Evolutionary conservation across 2,888 invertebrate genomes (phyloP).

Genomic region (Cantharis rufa): DNA sequence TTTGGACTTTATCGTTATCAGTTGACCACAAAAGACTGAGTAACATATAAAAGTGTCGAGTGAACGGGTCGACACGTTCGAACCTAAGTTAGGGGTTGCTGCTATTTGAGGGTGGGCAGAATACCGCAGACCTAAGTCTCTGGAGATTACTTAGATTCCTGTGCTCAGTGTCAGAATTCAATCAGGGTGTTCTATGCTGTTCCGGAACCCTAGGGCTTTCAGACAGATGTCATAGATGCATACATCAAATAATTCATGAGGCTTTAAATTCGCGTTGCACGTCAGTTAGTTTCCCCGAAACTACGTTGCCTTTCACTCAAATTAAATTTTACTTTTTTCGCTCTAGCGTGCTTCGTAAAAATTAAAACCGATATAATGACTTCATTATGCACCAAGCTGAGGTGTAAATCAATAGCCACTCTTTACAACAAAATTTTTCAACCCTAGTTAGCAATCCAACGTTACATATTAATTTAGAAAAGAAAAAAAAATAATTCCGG

Average conservation of each 20-base stretch:
- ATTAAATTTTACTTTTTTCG: not conserved
- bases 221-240: conserved; percentile 28
- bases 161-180: conserved; percentile 47
- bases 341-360: not conserved
- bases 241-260: conserved; percentile 26
- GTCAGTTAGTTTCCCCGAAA: conserved; percentile 15
- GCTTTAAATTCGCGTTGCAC: conserved; percentile 21
- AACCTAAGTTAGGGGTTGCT: conserved; percentile 22
- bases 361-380: not conserved
- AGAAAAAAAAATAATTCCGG: not conserved
- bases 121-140: conserved; percentile 37
- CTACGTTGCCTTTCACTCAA: conserved; percentile 1
- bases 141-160: conserved; percentile 46
- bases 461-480: not conserved
- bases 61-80: conserved; percentile 19
- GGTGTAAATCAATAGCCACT: not conserved
- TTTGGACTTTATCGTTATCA: conserved; percentile 15
- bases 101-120: conserved; percentile 12
- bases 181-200: conserved; percentile 36
- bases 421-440: not conserved
- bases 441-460: not conserved
- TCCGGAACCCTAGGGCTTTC: conserved; percentile 17
- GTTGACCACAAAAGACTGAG: conserved; percentile 13
- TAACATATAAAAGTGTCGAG: conserved; percentile 12
- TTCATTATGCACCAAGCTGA: not conserved